phyloP scores from a whole-genome alignment of 2,113 vertebrate species.

The Notothenia rossii region DNA sequence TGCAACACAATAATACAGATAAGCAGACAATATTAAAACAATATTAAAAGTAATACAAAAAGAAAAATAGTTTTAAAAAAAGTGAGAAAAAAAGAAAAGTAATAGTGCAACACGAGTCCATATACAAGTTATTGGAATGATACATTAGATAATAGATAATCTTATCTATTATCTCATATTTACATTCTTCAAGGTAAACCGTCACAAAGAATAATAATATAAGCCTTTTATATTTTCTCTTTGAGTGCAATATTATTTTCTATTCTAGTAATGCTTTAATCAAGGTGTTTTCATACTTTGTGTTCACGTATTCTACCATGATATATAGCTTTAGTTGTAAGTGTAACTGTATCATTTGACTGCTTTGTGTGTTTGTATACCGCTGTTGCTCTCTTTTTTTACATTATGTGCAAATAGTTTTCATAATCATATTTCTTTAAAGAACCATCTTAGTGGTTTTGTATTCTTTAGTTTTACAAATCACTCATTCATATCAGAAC shows the following conservation, averaged over 20 bases:
- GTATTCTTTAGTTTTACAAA: not conserved
- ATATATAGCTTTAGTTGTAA: not conserved
- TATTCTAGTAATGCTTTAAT: not conserved
- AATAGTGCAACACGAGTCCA: no score
- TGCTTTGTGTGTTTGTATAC: not conserved
- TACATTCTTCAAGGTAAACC: constrained; percentile 18
- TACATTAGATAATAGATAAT: no score
- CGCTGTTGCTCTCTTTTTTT: not conserved
- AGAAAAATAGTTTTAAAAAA: no score
- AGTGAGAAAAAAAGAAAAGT: no score
- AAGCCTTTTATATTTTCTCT: not conserved
- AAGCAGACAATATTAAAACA: no score
- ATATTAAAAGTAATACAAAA: no score
- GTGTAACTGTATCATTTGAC: not conserved
- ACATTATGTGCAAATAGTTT: not conserved
- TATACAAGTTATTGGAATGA: no score
- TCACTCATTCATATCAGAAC: not conserved
- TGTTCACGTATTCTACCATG: not conserved
- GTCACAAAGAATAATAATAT: not conserved
- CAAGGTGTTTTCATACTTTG: not conserved
- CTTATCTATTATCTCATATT: not conserved
- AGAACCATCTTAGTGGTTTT: not conserved
- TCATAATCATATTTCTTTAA: not conserved
- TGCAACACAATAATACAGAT: no score
- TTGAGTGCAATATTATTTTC: not conserved